Evolutionary conservation across 2,888 invertebrate genomes (phyloP).

Genomic region (Achlya flavicornis): DNA sequence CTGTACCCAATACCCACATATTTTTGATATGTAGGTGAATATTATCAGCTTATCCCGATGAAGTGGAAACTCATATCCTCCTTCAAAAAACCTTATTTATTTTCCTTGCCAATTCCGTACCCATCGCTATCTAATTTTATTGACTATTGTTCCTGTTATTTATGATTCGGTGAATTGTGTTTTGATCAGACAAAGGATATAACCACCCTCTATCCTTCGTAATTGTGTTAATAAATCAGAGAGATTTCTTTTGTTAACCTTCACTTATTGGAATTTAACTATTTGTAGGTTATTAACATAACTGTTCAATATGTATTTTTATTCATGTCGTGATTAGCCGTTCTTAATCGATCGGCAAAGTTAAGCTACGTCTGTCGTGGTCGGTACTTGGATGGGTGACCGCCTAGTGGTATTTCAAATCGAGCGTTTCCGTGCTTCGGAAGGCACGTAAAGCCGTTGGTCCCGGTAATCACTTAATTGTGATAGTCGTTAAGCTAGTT

Average conservation of each 20-base stretch:
- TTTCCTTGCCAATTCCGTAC: slow-evolving; percentile 63
- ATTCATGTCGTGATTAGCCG: too few relatives aligned
- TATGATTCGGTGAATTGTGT: slow-evolving; percentile 75
- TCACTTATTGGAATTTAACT: slow-evolving; percentile 32
- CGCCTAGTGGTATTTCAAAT: too few relatives aligned
- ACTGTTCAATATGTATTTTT: background rate
- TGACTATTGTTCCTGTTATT: slow-evolving; percentile 79
- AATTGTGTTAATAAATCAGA: slow-evolving; percentile 76
- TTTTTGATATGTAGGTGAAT: slow-evolving; percentile 41
- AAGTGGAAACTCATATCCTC: slow-evolving; percentile 55
- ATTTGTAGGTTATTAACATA: slow-evolving; percentile 15
- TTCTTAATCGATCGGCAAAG: too few relatives aligned
- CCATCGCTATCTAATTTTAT: slow-evolving; percentile 75
- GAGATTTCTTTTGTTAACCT: slow-evolving; percentile 64
- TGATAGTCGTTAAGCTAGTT: too few relatives aligned
- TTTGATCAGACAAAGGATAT: slow-evolving; percentile 73
- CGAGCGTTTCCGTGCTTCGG: too few relatives aligned
- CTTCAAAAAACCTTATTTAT: slow-evolving; percentile 58
- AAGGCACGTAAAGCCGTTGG: too few relatives aligned
- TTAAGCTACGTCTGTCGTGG: too few relatives aligned
- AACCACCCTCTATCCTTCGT: slow-evolving; percentile 60
- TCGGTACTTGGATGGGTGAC: too few relatives aligned
- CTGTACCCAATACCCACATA: slow-evolving; percentile 19
- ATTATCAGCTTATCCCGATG: slow-evolving; percentile 52
- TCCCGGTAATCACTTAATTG: too few relatives aligned